Percentiles rank a stretch among this genome's conserved stretches.
phyloP scores from a whole-genome alignment of 2,888 invertebrate species.

The Sicus ferrugineus region DNA sequence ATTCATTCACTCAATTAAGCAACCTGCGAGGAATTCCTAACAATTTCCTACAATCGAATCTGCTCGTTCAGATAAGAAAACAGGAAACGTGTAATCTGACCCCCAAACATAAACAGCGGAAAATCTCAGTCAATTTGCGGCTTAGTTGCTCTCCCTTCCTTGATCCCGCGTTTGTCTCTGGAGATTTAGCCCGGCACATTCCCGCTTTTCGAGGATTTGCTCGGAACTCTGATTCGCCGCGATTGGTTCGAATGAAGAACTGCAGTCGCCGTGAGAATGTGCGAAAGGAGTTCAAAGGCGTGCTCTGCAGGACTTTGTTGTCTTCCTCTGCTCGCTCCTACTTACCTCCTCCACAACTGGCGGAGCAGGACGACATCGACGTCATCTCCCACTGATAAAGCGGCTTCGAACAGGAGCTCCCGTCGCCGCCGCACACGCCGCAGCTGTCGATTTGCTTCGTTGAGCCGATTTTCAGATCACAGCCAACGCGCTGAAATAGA shows the following conservation, averaged over 20 bases:
- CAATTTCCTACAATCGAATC: too few species aligned
- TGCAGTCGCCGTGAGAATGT: constrained; percentile 19
- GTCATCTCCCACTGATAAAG: constrained; percentile 89
- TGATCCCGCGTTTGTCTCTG: too few species aligned
- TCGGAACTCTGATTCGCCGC: background rate
- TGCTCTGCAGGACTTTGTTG: constrained; percentile 24
- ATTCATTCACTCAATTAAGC: too few species aligned
- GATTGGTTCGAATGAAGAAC: background rate
- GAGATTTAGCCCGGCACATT: too few species aligned
- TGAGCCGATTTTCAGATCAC: constrained; percentile 89
- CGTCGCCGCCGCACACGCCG: constrained; percentile 92
- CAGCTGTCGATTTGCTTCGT: constrained; percentile 84
- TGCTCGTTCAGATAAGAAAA: too few species aligned
- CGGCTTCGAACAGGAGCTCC: constrained; percentile 83
- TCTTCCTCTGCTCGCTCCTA: constrained; percentile 38
- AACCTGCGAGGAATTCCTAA: too few species aligned
- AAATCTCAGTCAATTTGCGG: background rate
- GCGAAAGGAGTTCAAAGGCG: constrained; percentile 12
- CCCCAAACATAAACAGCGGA: background rate
- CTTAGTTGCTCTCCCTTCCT: background rate
- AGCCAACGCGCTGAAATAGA: constrained; percentile 83
- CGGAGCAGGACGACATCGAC: constrained; percentile 86
- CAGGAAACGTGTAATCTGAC: too few species aligned
- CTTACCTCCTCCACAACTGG: constrained; percentile 93
- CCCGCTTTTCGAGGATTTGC: too few species aligned